phyloP scores from a whole-genome alignment of 1,140 invertebrate species.

The Platorchestia sp. region DNA sequence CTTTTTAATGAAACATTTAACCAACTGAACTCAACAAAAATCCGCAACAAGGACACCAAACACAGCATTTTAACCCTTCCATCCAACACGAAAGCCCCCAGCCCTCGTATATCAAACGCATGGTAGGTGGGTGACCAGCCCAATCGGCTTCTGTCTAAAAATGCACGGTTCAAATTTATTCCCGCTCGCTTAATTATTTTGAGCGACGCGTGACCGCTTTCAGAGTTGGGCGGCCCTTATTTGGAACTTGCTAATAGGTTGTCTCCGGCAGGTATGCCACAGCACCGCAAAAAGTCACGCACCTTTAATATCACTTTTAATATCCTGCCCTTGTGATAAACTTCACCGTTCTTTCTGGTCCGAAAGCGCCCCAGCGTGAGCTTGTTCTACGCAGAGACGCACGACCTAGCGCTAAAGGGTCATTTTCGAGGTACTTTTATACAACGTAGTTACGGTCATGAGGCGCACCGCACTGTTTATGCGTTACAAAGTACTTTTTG shows the following conservation, averaged over 20 bases:
- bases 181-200: neutral
- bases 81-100: neutral
- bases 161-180: no score
- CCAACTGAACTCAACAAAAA: no score
- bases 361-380: neutral
- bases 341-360: neutral
- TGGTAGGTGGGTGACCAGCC: neutral
- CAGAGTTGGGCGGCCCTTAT: neutral
- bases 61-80: no score
- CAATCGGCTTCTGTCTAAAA: neutral
- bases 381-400: neutral
- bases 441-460: neutral
- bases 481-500: neutral
- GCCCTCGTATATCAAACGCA: neutral
- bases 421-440: neutral
- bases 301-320: constrained; percentile 28
- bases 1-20: no score
- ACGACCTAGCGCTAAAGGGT: neutral
- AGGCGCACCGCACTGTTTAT: neutral
- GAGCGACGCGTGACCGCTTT: neutral
- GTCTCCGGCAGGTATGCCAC: neutral
- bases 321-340: constrained; percentile 3
- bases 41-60: no score
- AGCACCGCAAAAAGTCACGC: neutral
- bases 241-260: constrained; percentile 23